Base-by-base conservation (phyloP, 2,797 vertebrate species). In the Eutrigla gurnardus region DNA sequence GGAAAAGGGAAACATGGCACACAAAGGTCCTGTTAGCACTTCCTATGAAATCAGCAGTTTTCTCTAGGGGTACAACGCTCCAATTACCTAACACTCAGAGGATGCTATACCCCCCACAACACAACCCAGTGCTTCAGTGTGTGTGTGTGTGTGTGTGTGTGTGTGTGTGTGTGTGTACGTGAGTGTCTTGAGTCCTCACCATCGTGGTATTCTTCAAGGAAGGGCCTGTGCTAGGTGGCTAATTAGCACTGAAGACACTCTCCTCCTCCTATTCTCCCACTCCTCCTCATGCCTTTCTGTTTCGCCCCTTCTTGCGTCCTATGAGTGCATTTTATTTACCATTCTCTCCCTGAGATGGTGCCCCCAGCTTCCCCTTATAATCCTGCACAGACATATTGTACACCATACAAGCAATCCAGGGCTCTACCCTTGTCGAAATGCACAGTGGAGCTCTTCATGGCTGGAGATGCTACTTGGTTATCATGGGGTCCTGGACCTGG, bases 1-100 rank as follows among this genome's bases (percentile, higher is more conserved):
- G 96, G 96, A 97, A 96, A 98, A 97, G 97, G 97, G 97, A 99
- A 98, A 98, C 97, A 97, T 95, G 95, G 95, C 95, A 97, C 95
- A 99, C 96, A 99, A 99, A 99, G 97, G 97, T 99, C 97, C 96
- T 96, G 96, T 98, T 98, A 97, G 97, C 97, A 99, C 98, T 99
- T 99, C 98, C 98, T 99, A 97, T 97, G 95, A 99, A 99, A 99
- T 98, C 98, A 97, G 96, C 97, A 97, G 97, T 97, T 97, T 97
- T 97, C 96, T 97, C 96, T 86, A 95, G 96, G 98, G 97, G 96
- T 98, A 97, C 97, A 97, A 97, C 96, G 96, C 95, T 88, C 92
- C 97, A 98, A 98, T 99, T 98, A 99, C 96, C 96, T 96, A 94
- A 95, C 96, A 97, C 97, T 97, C 95, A 96, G 94, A 96, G 93